Base-by-base conservation (phyloP, 2,888 invertebrate species). In the Muscina levida region DNA sequence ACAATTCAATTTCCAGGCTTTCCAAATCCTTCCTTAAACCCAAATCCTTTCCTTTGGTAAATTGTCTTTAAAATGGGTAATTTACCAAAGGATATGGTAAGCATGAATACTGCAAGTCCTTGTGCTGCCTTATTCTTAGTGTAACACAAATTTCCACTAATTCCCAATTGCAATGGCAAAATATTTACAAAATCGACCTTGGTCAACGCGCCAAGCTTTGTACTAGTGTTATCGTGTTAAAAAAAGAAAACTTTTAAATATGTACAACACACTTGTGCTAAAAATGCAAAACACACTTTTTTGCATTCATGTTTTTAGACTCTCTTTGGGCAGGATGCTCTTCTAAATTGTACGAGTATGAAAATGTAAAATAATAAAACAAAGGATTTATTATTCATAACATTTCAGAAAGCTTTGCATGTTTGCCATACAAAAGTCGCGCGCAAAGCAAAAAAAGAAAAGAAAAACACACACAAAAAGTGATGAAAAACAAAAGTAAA, bases 351-450 rank as follows among this genome's bases (percentile, higher is more conserved):
- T n/a, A 10, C 42, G 15, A 46, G 15, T 46, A 46, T 62, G 48
- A 74, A 31, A 67, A 74, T 74, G 44, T 68, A 68, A 65, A 66
- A 78, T 53, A 62, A 85, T 66, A 76, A 73, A 83, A 84, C 77
- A 84, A 85, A 84, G 84, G 85, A 86, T 89, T 88, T 88, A 88
- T 88, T 88, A 88, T 89, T 88, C 89, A 89, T 88, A 88, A 88
- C 87, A 85, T 87, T 87, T 85, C 85, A 46, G 39, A 86, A 85
- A 86, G 85, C 85, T 84, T 85, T 84, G 59, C 67, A 42, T 15
- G 24, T 42, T 67, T 37, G 66, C 4, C 19, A 56, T 15, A 68
- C 53, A 75, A 46, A 75, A 72, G n/a, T n/a, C n/a, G n/a, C n/a
- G n/a, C n/a, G n/a, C n/a, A n/a, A 42, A 53, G 71, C 48, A 72